Evolutionary conservation across 2,888 invertebrate genomes (phyloP).

Genomic region (Lepidocyrtoides sp.): DNA sequence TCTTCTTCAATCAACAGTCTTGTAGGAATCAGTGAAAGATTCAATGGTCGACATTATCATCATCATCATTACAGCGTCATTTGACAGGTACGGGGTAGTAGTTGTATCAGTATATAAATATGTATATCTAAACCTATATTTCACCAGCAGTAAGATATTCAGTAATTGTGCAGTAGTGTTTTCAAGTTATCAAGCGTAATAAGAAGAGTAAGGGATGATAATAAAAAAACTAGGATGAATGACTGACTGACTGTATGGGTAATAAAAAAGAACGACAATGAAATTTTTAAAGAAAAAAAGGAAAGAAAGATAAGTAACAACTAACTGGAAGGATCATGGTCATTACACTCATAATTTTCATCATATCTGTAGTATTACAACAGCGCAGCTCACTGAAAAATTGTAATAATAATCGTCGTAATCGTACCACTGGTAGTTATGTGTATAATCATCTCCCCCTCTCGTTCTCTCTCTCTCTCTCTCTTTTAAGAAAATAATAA

Average conservation of each 20-base stretch:
- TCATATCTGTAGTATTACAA: not conserved
- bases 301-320: slow-evolving; percentile 42
- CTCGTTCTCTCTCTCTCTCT: slow-evolving; percentile 16
- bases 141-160: slow-evolving; percentile 7
- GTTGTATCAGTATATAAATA: not conserved
- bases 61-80: not conserved
- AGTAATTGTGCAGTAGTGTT: not conserved
- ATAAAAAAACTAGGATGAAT: too few species aligned
- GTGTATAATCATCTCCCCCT: slow-evolving; percentile 24
- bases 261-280: slow-evolving; percentile 46
- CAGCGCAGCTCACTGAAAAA: slow-evolving; percentile 47
- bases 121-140: too few species aligned
- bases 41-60: slow-evolving; percentile 42
- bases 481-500: slow-evolving; percentile 68
- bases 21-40: not conserved
- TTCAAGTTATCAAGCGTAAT: not conserved
- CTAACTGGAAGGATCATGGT: slow-evolving; percentile 39
- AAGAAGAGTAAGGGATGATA: not conserved
- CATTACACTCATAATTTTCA: slow-evolving; percentile 6
- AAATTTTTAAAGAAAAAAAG: not conserved
- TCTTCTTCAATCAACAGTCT: not conserved
- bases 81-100: not conserved
- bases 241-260: slow-evolving; percentile 17
- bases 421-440: not conserved
- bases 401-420: slow-evolving; percentile 69